phyloP scores from a whole-genome alignment of 1,140 invertebrate genomes.

The Drosophila cardini region DNA sequence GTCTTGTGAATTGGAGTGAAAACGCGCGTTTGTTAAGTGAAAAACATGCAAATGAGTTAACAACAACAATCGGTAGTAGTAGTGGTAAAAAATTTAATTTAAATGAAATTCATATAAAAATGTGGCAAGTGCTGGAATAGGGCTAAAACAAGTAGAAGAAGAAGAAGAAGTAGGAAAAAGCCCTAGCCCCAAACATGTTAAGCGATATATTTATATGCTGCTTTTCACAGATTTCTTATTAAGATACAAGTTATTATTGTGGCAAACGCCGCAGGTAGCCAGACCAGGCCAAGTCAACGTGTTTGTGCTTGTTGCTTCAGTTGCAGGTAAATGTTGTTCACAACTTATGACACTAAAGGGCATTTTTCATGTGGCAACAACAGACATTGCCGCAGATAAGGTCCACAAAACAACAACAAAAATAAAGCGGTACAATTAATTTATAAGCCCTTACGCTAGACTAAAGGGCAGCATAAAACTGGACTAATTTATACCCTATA shows the following conservation, averaged over 20 bases:
- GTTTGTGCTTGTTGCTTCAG: constrained; percentile 17
- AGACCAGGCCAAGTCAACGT: background rate
- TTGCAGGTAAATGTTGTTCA: constrained; percentile 51
- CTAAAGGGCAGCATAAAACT: constrained; percentile 4
- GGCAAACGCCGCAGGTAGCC: constrained; percentile 51
- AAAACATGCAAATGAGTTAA: constrained; percentile 61
- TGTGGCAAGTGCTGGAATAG: constrained; percentile 50
- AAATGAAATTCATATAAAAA: constrained; percentile 66
- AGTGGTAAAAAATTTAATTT: constrained; percentile 48
- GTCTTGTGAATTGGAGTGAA: constrained; percentile 54
- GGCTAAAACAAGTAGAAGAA: background rate
- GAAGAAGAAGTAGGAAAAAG: background rate
- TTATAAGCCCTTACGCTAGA: constrained; percentile 35
- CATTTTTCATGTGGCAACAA: constrained; percentile 51
- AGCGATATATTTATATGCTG: constrained; percentile 69
- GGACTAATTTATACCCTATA: constrained; percentile 6
- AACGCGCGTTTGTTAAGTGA: constrained; percentile 50
- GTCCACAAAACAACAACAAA: constrained; percentile 1
- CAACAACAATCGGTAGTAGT: constrained; percentile 8
- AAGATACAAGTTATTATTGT: constrained; percentile 51
- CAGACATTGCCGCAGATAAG: constrained; percentile 23
- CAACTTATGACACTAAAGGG: constrained; percentile 66
- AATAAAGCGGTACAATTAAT: constrained; percentile 45
- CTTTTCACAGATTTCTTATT: constrained; percentile 70
- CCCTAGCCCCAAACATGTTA: constrained; percentile 57